Evolutionary conservation across 37 sponge, comb jelly and placozoan species (phyloP).

Genomic region (Hexactinellida sp.): DNA sequence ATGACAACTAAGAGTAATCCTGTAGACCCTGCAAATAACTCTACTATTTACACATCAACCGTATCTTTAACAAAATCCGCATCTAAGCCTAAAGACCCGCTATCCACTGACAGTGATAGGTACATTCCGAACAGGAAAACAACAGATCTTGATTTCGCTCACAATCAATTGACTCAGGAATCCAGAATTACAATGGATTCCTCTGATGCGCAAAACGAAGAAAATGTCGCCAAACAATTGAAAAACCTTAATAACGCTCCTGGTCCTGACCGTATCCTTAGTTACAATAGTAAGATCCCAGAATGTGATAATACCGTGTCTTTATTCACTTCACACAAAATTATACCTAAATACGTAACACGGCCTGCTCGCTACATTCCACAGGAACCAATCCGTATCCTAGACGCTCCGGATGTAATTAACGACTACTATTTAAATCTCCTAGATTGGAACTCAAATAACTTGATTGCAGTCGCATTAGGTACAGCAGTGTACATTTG

Average conservation of each 20-base stretch:
- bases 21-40: background rate
- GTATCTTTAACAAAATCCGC: background rate
- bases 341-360: background rate
- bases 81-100: background rate
- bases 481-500: slow-evolving; percentile 58
- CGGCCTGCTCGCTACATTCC: background rate
- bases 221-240: background rate
- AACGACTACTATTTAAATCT: slow-evolving; percentile 46
- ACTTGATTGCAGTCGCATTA: slow-evolving; percentile 59
- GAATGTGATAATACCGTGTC: background rate
- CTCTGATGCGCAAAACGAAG: background rate
- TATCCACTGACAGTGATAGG: background rate
- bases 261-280: background rate
- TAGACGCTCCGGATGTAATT: background rate
- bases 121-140: background rate
- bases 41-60: background rate
- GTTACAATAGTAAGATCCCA: background rate
- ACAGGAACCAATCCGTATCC: background rate
- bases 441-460: slow-evolving; percentile 67
- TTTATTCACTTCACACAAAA: background rate
- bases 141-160: background rate
- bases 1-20: too few species aligned
- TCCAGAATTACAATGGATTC: background rate
- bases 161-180: background rate
- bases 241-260: too few species aligned